These are phyloP conservation scores for Drosophila anomalipes DNA, from an alignment of 2,888 invertebrate genomes.

Conservation along the genomic window DNA sequence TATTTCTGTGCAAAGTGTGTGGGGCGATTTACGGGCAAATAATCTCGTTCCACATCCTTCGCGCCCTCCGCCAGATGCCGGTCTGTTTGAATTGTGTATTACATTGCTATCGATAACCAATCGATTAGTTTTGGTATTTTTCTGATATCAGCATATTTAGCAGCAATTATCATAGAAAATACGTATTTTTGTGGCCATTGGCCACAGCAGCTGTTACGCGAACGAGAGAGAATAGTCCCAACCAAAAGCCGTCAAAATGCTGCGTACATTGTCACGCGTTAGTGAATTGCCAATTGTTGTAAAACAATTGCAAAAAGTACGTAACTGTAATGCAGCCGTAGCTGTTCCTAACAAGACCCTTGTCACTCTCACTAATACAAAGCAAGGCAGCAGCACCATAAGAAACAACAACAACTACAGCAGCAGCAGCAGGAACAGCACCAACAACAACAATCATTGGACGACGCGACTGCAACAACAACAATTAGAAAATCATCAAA, in stretches of 20 bases:
- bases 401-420: neutral
- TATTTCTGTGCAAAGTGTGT: neutral
- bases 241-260: slow-evolving; percentile 73
- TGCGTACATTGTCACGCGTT: slow-evolving; percentile 80
- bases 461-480: slow-evolving; percentile 31
- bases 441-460: slow-evolving; percentile 38
- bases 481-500: slow-evolving; percentile 45
- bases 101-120: neutral
- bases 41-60: neutral
- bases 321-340: slow-evolving; percentile 61
- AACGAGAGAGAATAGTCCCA: slow-evolving; percentile 51
- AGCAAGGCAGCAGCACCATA: slow-evolving; percentile 10
- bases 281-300: slow-evolving; percentile 81
- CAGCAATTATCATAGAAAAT: neutral
- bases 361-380: slow-evolving; percentile 49
- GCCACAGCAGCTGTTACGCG: slow-evolving; percentile 60
- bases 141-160: slow-evolving; percentile 1
- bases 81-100: neutral
- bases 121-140: slow-evolving; percentile 7
- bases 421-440: slow-evolving; percentile 20
- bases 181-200: slow-evolving; percentile 18
- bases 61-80: slow-evolving; percentile 4
- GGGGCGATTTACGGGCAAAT: neutral
- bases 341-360: slow-evolving; percentile 46
- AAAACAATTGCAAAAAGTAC: slow-evolving; percentile 84